These are phyloP conservation scores for Ormyrus labotus DNA, from an alignment of 2,888 invertebrate genomes.

Conservation along the genomic window DNA sequence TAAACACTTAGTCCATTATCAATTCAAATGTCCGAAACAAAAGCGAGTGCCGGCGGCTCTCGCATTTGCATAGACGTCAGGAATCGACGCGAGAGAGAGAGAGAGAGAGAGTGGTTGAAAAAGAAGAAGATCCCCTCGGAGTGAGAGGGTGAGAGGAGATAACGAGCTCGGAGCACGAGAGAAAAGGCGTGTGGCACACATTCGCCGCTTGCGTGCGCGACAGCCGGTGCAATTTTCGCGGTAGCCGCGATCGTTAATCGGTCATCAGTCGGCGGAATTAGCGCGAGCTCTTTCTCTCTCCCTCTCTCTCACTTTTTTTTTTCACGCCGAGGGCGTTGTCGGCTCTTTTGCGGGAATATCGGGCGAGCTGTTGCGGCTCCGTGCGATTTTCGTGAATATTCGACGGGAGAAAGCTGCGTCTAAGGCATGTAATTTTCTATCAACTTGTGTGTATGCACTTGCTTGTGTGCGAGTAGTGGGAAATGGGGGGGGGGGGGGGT, in stretches of 20 bases:
- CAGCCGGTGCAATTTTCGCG: neutral
- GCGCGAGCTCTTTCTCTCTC: neutral
- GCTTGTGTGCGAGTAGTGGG: too few relatives aligned
- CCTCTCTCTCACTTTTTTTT: constrained; percentile 6
- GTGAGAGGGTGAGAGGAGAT: constrained; percentile 1
- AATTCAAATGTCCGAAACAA: constrained; percentile 55
- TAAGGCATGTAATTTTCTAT: too few relatives aligned
- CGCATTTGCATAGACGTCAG: constrained; percentile 49
- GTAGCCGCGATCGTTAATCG: neutral
- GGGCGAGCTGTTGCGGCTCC: too few relatives aligned
- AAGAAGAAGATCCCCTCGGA: constrained; percentile 25
- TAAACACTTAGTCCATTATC: constrained; percentile 54
- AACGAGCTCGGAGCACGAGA: constrained; percentile 50
- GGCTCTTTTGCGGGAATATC: too few relatives aligned
- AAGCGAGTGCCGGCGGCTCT: constrained; percentile 15
- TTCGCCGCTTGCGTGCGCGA: neutral
- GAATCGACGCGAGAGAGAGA: constrained; percentile 13
- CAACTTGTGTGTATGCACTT: too few relatives aligned
- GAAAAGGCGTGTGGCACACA: constrained; percentile 5
- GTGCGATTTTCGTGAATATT: too few relatives aligned
- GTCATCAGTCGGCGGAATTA: too few relatives aligned
- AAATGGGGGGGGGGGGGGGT: too few relatives aligned
- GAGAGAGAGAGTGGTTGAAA: constrained; percentile 19
- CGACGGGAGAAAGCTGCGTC: too few relatives aligned
- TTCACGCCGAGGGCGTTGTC: neutral